Percentiles rank a stretch among this genome's conserved stretches.
These are phyloP conservation scores for Spodoptera frugiperda DNA, from an alignment of 1,140 invertebrate genomes.

Conservation along the genomic window DNA sequence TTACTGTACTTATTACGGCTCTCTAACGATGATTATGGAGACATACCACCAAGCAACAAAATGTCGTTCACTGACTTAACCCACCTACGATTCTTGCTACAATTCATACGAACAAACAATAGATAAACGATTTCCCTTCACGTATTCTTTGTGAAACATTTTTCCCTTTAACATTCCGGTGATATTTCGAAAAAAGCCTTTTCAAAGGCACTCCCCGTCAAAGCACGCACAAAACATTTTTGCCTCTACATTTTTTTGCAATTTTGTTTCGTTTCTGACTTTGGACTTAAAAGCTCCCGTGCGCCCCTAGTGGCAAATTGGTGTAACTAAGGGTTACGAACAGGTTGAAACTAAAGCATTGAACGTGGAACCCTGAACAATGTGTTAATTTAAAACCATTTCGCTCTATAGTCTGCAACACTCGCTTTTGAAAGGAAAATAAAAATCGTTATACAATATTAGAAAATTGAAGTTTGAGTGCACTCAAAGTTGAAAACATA, in stretches of 20 bases:
- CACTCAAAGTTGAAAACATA: no score
- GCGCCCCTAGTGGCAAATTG: conserved; percentile 20
- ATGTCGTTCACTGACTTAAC: background rate
- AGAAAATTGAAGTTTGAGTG: background rate
- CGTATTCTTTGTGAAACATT: background rate
- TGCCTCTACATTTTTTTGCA: conserved; percentile 14
- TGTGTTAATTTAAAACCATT: conserved; percentile 28
- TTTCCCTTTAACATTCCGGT: conserved; percentile 23
- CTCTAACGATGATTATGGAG: no score
- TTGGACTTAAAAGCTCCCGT: conserved; percentile 28
- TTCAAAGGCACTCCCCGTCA: conserved; percentile 19
- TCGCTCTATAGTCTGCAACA: background rate
- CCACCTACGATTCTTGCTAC: background rate
- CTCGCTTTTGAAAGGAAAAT: background rate
- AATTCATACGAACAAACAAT: background rate
- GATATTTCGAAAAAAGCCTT: conserved; percentile 17
- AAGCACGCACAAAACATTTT: conserved; percentile 39
- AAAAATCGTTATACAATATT: conserved; percentile 16
- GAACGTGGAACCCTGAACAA: conserved; percentile 14
- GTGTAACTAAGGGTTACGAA: conserved; percentile 13
- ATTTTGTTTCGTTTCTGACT: conserved; percentile 32
- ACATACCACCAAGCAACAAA: background rate
- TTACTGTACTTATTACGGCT: no score
- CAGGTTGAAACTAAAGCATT: background rate
- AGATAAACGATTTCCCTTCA: conserved; percentile 13